Conservation (phyloP, 2,113 vertebrate genomes). For the Bubalus kerabau region DNA sequence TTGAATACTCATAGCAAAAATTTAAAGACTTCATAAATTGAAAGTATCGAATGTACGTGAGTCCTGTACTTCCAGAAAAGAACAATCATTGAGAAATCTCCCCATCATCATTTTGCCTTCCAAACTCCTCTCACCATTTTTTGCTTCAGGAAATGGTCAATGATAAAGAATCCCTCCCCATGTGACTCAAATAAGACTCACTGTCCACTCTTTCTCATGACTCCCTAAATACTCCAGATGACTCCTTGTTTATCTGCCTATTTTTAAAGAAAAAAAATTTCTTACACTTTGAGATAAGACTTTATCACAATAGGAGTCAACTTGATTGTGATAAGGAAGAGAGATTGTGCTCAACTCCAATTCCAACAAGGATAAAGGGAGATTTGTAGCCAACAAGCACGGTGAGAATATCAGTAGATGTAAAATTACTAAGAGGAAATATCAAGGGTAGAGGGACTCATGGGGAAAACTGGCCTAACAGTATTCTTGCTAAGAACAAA, state of each 20-base stretch:
- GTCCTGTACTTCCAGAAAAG: not conserved
- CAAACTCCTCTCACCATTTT: not conserved
- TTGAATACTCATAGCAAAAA: not conserved
- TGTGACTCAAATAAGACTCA: not conserved
- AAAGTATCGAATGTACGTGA: not conserved
- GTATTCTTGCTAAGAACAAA: not conserved
- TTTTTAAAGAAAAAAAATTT: not conserved
- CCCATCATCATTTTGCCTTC: not conserved
- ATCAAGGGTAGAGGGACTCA: not conserved
- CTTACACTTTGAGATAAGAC: not conserved
- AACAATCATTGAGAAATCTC: not conserved
- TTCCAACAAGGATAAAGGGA: not conserved
- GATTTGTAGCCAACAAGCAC: not conserved
- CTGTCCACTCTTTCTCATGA: not conserved
- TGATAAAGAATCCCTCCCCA: not conserved
- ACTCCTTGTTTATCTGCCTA: not conserved
- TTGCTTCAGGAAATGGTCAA: not conserved
- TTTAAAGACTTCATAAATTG: not conserved
- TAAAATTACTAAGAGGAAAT: not conserved
- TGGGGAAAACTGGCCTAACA: not conserved
- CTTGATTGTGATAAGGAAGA: not conserved
- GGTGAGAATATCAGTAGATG: not conserved
- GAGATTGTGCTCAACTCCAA: not conserved
- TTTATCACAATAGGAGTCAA: not conserved
- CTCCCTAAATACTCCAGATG: not conserved